Base-by-base conservation (phyloP, 2,888 invertebrate genomes). In the Ennomos erosarius region DNA sequence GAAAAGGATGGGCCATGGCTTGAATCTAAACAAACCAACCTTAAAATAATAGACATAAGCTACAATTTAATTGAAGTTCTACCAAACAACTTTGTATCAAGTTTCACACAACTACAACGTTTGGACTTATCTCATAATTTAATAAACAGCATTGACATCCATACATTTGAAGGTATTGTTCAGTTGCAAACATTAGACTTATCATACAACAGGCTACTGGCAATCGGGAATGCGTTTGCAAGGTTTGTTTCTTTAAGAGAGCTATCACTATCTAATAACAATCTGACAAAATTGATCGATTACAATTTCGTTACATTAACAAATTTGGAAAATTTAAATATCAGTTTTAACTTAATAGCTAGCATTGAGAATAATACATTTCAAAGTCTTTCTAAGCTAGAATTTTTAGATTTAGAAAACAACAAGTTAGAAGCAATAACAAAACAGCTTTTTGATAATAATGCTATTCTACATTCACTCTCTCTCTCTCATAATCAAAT, bases 331-430 rank as follows among this genome's bases (percentile, higher is more conserved):
- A n/a, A 34, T n/a, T 39, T 59, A 40, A 50, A 54, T 54, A 45
- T 16, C 10, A 59, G 54, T 45, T 45, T 8, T 1, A 59, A 59
- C 10, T 12, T 10, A 4, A 54, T 59, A 10, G 8, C n/a, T 11
- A 3, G 4, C 4, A 50, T 59, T 11, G 54, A 59, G 9, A 42
- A 34, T 26, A 40, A 42, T 3, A 37, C 54, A 10, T 59, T 59
- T 49, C 16, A 45, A 35, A 40, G 40, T 54, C 40, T 59, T 9
- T 37, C 37, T n/a, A 59, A 59, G 3, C 42, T 59, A 1, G n/a
- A 59, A 11, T 3, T 36, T 38, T 49, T 67, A 42, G 67, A 68
- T n/a, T 44, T 65, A 9, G 57, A 59, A n/a, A n/a, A 59, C 11
- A 68, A 68, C 36, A 47, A 55, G 40, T 16, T 68, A 16, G 10